These are phyloP conservation scores for Pipra filicauda DNA, from an alignment of 2,113 vertebrate species.

Conservation along the genomic window DNA sequence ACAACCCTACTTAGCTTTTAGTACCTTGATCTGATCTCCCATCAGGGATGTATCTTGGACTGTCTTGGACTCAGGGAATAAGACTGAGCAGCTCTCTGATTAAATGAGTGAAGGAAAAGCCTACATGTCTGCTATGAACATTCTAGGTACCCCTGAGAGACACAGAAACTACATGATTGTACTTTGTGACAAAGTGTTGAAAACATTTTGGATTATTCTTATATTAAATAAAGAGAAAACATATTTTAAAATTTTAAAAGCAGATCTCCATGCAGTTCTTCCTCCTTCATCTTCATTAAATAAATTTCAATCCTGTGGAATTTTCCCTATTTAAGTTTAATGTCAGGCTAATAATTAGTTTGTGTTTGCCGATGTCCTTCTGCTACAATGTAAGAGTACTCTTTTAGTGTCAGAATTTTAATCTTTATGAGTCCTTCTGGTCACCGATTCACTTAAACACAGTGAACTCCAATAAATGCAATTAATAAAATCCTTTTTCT, in stretches of 20 bases:
- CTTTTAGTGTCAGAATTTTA: constrained; percentile 3
- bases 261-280: neutral
- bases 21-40: neutral
- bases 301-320: neutral
- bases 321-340: constrained; percentile 9
- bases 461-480: neutral
- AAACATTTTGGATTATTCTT: neutral
- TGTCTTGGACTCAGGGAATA: neutral
- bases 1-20: neutral
- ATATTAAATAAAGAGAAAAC: neutral
- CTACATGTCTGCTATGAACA: fast-evolving
- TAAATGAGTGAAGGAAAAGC: neutral
- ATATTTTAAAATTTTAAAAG: neutral
- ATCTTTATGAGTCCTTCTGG: neutral
- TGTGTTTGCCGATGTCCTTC: neutral
- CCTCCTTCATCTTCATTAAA: neutral
- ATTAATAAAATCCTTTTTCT: neutral
- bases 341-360: neutral
- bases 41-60: neutral
- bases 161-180: neutral
- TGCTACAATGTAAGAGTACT: neutral
- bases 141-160: neutral
- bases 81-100: neutral
- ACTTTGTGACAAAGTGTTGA: neutral
- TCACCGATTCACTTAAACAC: neutral